phyloP scores from a whole-genome alignment of 2,113 vertebrate species.

The Datnioides undecimradiatus region DNA sequence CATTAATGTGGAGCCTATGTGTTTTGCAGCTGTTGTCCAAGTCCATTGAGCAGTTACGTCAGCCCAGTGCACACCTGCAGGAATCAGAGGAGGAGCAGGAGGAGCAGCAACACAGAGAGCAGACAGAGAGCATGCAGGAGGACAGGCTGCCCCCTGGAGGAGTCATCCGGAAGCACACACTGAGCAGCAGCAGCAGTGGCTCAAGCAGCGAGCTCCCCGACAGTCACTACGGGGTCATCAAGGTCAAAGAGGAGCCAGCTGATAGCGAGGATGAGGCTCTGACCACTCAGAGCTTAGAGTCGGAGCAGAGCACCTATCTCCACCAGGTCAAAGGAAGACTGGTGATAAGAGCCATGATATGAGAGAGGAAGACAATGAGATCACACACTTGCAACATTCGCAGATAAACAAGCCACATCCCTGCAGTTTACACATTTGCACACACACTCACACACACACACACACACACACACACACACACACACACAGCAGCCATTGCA shows the following conservation, averaged over 20 bases:
- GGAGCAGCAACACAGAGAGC: conserved; percentile 88
- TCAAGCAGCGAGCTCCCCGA: conserved; percentile 83
- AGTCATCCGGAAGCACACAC: conserved; percentile 89
- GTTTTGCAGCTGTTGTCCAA: conserved; percentile 93
- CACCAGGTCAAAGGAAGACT: conserved; percentile 98
- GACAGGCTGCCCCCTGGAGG: conserved; percentile 87
- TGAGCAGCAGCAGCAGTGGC: conserved; percentile 83
- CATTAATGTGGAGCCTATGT: conserved; percentile 57
- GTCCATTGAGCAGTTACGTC: conserved; percentile 97
- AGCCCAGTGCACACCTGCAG: conserved; percentile 92
- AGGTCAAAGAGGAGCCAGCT: conserved; percentile 94
- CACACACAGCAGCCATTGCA: conserved; percentile 61
- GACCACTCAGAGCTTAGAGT: conserved; percentile 88
- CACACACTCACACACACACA: conserved; percentile 37
- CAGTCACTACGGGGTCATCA: conserved; percentile 89
- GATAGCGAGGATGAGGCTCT: conserved; percentile 94
- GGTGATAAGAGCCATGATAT: conserved; percentile 97
- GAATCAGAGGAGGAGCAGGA: conserved; percentile 96
- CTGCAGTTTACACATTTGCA: too few species aligned
- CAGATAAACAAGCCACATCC: conserved; percentile 52
- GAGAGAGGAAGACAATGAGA: conserved; percentile 75
- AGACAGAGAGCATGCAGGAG: conserved; percentile 87
- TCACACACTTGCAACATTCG: conserved; percentile 75
- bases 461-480: conserved; percentile 35
- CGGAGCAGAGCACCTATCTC: conserved; percentile 93